These are phyloP conservation scores for Tetrax tetrax DNA, from an alignment of 2,113 vertebrate species.

Conservation along the genomic window DNA sequence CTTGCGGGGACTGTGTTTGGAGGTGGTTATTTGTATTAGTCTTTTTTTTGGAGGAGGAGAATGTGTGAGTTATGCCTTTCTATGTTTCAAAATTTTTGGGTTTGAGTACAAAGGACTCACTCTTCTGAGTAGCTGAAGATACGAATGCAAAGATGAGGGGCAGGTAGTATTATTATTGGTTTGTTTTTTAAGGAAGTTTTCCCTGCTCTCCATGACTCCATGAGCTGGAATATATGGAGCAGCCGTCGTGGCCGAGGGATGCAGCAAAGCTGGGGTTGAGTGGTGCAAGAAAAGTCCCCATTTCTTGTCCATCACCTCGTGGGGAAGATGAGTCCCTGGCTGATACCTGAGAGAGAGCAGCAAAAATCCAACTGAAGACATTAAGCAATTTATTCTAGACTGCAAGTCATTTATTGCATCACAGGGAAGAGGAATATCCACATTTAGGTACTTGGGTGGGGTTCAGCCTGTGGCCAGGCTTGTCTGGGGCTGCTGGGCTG, in stretches of 20 bases:
- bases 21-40: neutral
- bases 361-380: neutral
- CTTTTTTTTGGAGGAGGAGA: neutral
- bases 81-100: neutral
- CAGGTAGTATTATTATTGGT: neutral
- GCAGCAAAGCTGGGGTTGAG: neutral
- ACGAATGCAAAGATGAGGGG: neutral
- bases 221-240: neutral
- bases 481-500: neutral
- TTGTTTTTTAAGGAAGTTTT: neutral
- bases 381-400: neutral
- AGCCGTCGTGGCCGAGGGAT: neutral
- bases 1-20: neutral
- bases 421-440: neutral
- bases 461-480: neutral
- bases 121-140: neutral
- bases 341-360: neutral
- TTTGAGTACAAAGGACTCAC: neutral
- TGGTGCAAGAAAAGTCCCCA: neutral
- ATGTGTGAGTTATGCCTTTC: accelerated
- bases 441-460: neutral
- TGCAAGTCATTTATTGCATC: accelerated
- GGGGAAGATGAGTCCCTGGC: neutral
- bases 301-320: neutral
- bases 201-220: neutral